These are phyloP conservation scores for Nesoenas mayeri DNA, from an alignment of 2,113 vertebrate genomes.

Conservation along the genomic window DNA sequence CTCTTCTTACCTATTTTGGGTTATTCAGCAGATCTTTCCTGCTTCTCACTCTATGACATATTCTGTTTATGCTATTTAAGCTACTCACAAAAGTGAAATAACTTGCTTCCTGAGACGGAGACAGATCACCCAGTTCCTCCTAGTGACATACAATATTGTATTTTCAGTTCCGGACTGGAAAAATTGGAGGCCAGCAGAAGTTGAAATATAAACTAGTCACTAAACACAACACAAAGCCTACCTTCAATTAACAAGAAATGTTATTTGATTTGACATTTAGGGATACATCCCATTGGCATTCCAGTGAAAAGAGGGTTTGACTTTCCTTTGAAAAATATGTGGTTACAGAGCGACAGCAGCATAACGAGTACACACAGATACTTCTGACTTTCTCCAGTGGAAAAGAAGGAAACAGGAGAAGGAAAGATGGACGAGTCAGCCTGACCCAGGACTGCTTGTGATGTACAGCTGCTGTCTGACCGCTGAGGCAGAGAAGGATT, in stretches of 20 bases:
- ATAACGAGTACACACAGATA: not conserved
- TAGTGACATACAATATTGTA: not conserved
- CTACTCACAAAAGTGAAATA: not conserved
- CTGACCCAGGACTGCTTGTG: not conserved
- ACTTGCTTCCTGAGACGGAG: not conserved
- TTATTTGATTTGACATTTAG: not conserved
- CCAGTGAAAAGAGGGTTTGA: not conserved
- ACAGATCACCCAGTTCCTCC: not conserved
- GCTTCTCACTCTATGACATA: not conserved
- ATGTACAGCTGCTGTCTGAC: not conserved
- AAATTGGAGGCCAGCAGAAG: not conserved
- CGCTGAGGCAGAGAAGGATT: not conserved
- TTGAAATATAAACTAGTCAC: not conserved
- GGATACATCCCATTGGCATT: not conserved
- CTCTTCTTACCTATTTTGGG: not conserved
- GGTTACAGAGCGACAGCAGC: not conserved
- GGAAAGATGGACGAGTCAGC: not conserved
- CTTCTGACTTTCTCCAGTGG: not conserved
- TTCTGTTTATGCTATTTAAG: not conserved
- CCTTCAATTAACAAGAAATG: not conserved
- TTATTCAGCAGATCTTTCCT: not conserved
- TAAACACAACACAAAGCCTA: not conserved
- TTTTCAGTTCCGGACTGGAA: not conserved
- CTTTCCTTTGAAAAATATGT: not conserved
- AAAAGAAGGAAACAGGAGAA: not conserved